These are phyloP conservation scores for Oncopodura yosiiana DNA, from an alignment of 1,140 invertebrate genomes.

Conservation along the genomic window DNA sequence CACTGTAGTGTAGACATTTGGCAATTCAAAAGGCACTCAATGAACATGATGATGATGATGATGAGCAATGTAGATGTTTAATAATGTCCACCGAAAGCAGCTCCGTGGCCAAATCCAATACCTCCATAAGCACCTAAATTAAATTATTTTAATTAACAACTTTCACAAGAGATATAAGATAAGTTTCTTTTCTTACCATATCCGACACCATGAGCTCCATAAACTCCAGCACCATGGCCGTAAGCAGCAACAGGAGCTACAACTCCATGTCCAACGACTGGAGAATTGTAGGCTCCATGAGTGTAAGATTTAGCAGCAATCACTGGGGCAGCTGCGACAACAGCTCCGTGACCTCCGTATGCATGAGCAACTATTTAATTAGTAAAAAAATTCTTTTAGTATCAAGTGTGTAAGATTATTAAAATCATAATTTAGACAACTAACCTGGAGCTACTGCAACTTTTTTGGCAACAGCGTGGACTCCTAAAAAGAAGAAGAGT, in stretches of 20 bases:
- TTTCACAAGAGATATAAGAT: too few relatives aligned
- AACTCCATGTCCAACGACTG: background rate
- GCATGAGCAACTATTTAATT: background rate
- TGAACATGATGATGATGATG: too few relatives aligned
- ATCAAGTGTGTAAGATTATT: background rate
- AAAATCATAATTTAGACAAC: too few relatives aligned
- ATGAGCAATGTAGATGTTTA: too few relatives aligned
- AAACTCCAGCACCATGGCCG: background rate
- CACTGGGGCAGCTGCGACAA: background rate
- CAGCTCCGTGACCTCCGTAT: background rate
- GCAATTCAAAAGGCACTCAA: too few relatives aligned
- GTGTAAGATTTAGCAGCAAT: background rate
- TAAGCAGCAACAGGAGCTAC: background rate
- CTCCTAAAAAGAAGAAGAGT: too few relatives aligned
- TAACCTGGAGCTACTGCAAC: constrained; percentile 1
- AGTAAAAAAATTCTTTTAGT: background rate
- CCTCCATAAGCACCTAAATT: too few relatives aligned
- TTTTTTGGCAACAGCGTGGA: constrained; percentile 17
- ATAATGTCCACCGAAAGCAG: background rate
- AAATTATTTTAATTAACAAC: too few relatives aligned
- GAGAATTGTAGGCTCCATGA: background rate
- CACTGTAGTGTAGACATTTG: too few relatives aligned
- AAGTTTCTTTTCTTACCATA: too few relatives aligned
- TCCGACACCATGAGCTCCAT: constrained; percentile 1
- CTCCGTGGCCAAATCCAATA: background rate